Conservation (phyloP, 2,797 vertebrate species). For the Sarcoramphus papa region DNA sequence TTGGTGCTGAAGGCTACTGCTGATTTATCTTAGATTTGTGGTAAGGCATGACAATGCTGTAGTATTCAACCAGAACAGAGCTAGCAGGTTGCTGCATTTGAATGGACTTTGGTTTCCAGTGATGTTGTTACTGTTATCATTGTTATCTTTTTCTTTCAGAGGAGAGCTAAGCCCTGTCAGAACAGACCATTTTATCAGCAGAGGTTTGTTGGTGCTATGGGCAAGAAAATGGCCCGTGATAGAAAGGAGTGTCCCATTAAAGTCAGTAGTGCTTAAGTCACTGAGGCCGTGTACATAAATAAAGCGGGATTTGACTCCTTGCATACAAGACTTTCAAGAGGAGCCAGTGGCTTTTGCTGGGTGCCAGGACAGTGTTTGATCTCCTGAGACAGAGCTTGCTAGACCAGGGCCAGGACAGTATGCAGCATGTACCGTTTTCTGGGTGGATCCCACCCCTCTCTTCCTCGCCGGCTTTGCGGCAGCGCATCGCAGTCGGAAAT, state of each 20-base stretch:
- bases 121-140: neutral
- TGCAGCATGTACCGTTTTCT: accelerated
- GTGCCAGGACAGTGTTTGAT: neutral
- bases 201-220: neutral
- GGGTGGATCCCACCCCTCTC: neutral
- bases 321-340: neutral
- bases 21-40: neutral
- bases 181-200: neutral
- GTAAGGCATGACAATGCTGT: neutral
- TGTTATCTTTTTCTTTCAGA: neutral
- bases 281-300: neutral
- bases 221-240: neutral
- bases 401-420: accelerated
- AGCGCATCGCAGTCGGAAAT: accelerated
- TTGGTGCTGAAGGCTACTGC: neutral
- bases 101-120: neutral
- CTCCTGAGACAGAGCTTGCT: neutral
- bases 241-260: neutral
- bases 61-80: neutral
- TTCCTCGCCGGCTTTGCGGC: accelerated
- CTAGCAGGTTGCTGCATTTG: neutral
- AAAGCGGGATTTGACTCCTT: neutral
- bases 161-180: neutral
- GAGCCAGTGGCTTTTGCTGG: neutral
- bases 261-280: neutral